Evolutionary conservation across 2,113 vertebrate genomes (phyloP).

Genomic region (Trematomus loennbergii): DNA sequence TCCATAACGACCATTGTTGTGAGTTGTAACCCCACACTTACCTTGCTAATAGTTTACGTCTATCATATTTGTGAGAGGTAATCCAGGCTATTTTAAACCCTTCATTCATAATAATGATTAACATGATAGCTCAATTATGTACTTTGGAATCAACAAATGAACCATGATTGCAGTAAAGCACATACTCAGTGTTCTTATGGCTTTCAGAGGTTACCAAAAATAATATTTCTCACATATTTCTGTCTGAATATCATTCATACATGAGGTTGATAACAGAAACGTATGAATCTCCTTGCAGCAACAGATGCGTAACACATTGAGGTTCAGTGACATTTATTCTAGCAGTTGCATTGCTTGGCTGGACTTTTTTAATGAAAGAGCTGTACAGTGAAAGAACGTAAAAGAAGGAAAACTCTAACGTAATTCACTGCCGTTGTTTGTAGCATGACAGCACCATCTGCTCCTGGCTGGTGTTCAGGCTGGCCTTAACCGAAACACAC

Average conservation of each 20-base stretch:
- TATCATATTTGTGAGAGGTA: constrained; percentile 7
- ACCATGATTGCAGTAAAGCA: background rate
- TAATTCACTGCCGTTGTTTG: constrained; percentile 61
- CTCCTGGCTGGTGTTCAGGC: constrained; percentile 71
- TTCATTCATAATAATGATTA: constrained; percentile 26
- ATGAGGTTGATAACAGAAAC: constrained; percentile 25
- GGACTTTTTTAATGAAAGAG: constrained; percentile 31
- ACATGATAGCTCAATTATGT: constrained; percentile 28
- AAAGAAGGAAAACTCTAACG: constrained; percentile 31
- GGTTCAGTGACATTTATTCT: constrained; percentile 1
- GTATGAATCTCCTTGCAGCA: constrained; percentile 9
- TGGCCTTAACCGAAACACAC: constrained; percentile 59
- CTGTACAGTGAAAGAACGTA: constrained; percentile 9
- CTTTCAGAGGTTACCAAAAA: constrained; percentile 21
- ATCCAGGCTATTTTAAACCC: constrained; percentile 18
- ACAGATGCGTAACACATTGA: constrained; percentile 10
- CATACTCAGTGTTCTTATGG: constrained; percentile 1
- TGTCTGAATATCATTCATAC: constrained; percentile 8
- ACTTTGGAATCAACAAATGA: constrained; percentile 24
- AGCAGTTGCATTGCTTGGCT: constrained; percentile 6
- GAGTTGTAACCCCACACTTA: background rate
- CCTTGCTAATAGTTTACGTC: background rate
- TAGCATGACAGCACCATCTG: constrained; percentile 74
- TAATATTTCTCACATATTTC: constrained; percentile 7
- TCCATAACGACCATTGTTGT: too few relatives aligned